These are phyloP conservation scores for Drosophila barbarae DNA, from an alignment of 2,888 invertebrate species.

Conservation along the genomic window DNA sequence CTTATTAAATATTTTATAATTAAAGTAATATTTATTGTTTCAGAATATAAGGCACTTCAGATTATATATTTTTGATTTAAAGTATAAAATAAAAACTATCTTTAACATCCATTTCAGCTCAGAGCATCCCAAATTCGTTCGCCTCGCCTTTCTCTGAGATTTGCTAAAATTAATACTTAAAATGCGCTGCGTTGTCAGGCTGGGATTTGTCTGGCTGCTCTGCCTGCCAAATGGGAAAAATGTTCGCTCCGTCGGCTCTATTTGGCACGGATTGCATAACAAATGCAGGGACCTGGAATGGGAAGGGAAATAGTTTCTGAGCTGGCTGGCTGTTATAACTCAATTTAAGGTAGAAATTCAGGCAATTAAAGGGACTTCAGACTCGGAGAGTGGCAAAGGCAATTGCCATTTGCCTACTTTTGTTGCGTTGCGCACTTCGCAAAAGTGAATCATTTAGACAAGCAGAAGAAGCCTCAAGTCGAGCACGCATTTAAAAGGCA, in stretches of 20 bases:
- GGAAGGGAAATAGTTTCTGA: background rate
- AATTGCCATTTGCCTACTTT: constrained; percentile 17
- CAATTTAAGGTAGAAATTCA: constrained; percentile 29
- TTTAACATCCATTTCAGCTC: background rate
- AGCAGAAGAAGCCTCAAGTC: constrained; percentile 21
- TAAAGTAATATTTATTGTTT: no score
- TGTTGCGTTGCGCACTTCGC: constrained; percentile 9
- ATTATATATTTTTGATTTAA: no score
- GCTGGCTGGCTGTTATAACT: constrained; percentile 8
- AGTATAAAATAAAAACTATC: no score
- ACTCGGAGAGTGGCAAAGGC: constrained; percentile 9
- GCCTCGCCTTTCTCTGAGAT: background rate
- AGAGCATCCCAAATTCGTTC: constrained; percentile 15
- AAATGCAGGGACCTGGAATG: constrained; percentile 39
- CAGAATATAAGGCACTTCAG: no score
- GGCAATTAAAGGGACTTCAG: constrained; percentile 34
- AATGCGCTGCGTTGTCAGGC: constrained; percentile 62
- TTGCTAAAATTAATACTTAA: constrained; percentile 60
- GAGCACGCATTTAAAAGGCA: constrained; percentile 15
- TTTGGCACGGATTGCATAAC: constrained; percentile 54
- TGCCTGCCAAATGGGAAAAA: constrained; percentile 59
- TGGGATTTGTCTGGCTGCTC: constrained; percentile 57
- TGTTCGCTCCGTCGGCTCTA: constrained; percentile 43
- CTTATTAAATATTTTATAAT: background rate
- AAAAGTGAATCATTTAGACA: constrained; percentile 37